Evolutionary conservation across 2,797 vertebrate genomes (phyloP).

Genomic region (Decapterus maruadsi): DNA sequence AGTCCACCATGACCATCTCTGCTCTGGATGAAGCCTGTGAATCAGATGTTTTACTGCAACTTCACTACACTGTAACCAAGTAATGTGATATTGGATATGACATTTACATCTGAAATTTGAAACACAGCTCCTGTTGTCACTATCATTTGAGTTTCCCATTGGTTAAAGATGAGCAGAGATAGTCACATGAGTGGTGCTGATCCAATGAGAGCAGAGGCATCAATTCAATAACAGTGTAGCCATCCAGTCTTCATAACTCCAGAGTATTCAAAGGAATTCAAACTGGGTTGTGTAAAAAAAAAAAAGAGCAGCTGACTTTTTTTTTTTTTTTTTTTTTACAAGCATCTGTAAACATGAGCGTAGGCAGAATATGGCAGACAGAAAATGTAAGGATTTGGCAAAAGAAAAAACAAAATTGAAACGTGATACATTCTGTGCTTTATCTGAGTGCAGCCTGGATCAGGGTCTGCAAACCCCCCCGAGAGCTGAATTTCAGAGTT

Average conservation of each 20-base stretch:
- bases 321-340: no score
- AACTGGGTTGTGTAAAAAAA: conserved; percentile 78
- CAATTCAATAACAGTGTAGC: conserved; percentile 40
- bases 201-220: conserved; percentile 48
- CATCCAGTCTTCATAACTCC: conserved; percentile 90
- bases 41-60: conserved; percentile 3
- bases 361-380: conserved; percentile 82
- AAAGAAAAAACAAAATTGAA: conserved; percentile 70
- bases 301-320: not conserved
- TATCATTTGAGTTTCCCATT: conserved; percentile 7
- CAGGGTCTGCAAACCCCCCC: conserved; percentile 2
- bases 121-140: conserved; percentile 42
- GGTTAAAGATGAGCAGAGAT: conserved; percentile 47
- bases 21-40: conserved; percentile 36
- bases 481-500: conserved; percentile 40
- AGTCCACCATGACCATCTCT: conserved; percentile 56
- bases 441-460: conserved; percentile 52
- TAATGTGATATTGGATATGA: conserved; percentile 30
- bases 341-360: conserved; percentile 83
- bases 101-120: conserved; percentile 33
- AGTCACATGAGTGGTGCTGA: conserved; percentile 36
- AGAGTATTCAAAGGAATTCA: conserved; percentile 85
- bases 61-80: conserved; percentile 35
- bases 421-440: conserved; percentile 83
- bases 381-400: conserved; percentile 76